phyloP scores from a whole-genome alignment of 2,113 vertebrate genomes.

The Crypturellus undulatus region DNA sequence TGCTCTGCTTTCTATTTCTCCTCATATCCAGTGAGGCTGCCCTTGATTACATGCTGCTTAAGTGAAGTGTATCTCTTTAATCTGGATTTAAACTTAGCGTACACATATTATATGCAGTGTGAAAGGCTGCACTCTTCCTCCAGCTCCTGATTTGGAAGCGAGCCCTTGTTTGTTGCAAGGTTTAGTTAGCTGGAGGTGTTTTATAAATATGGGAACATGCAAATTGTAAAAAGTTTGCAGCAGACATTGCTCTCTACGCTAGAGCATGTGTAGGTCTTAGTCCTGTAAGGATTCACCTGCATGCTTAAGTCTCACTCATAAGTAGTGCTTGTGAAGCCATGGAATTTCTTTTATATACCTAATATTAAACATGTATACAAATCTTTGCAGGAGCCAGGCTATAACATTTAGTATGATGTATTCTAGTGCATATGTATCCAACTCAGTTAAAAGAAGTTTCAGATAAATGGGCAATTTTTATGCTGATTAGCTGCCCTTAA shows the following conservation, averaged over 20 bases:
- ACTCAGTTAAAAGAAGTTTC: not conserved
- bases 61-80: not conserved
- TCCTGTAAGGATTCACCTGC: not conserved
- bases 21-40: not conserved
- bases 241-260: not conserved
- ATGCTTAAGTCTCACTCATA: not conserved
- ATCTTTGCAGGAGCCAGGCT: constrained; percentile 21
- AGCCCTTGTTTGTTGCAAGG: not conserved
- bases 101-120: not conserved
- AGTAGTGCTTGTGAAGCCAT: not conserved
- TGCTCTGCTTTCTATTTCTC: not conserved
- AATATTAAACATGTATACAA: not conserved
- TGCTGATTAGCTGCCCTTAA: not conserved
- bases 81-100: not conserved
- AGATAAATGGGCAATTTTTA: constrained; percentile 12
- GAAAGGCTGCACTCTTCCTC: not conserved
- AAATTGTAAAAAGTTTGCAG: not conserved
- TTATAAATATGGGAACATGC: not conserved
- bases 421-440: not conserved
- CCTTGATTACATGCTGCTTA: not conserved
- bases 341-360: not conserved
- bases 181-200: not conserved
- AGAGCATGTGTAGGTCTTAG: fast-evolving
- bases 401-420: not conserved
- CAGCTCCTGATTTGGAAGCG: not conserved